A percentile compares a stretch with the other conserved stretches of the same genome.
phyloP scores from a whole-genome alignment of 2,113 vertebrate genomes.

The Prolemur simus region DNA sequence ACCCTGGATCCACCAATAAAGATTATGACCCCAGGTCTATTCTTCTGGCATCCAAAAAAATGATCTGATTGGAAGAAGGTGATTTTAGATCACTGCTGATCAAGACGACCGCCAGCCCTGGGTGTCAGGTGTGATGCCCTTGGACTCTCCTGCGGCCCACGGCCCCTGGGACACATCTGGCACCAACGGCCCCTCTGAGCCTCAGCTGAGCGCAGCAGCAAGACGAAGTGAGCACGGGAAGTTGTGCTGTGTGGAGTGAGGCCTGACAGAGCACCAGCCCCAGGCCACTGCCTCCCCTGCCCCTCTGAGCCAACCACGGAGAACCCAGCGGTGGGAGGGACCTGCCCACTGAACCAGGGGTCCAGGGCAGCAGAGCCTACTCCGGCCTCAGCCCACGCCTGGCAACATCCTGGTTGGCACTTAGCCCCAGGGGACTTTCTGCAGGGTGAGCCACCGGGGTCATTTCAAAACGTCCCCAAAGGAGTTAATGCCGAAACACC shows the following conservation, averaged over 20 bases:
- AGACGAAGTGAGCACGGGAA: background rate
- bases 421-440: background rate
- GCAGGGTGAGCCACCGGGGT: no score
- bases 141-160: background rate
- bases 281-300: background rate
- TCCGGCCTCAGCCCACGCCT: background rate
- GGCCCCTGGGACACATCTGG: background rate
- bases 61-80: background rate
- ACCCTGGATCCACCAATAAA: constrained; percentile 15
- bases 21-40: background rate
- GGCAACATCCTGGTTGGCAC: background rate
- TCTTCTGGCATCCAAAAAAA: constrained; percentile 24
- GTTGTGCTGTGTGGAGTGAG: background rate
- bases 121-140: background rate
- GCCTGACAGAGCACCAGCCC: background rate
- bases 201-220: background rate
- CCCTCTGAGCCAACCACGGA: no score
- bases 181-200: no score
- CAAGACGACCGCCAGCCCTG: background rate
- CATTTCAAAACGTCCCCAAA: background rate
- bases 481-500: background rate
- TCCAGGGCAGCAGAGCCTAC: background rate
- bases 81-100: background rate
- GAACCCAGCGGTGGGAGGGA: background rate
- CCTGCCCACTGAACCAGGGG: background rate